Percentiles rank a stretch among this genome's conserved stretches.
These are phyloP conservation scores for Hemicentrotus pulcherrimus DNA, from an alignment of 35 echinoderm and acorn worm species.

Conservation along the genomic window DNA sequence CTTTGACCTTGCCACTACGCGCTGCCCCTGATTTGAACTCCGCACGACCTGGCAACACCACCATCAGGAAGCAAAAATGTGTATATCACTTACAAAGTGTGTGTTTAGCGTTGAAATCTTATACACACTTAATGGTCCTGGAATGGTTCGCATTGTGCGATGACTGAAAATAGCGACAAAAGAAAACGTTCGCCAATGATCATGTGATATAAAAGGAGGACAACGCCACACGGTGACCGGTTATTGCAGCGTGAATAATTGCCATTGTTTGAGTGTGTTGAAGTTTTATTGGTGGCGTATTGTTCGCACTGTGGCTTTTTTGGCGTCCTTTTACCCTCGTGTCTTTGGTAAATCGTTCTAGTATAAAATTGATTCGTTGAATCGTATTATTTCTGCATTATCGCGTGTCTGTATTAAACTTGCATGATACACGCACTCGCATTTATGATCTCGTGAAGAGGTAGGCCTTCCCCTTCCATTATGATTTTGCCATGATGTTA, in stretches of 20 bases:
- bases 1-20: too few relatives aligned
- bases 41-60: background rate
- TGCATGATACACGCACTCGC: background rate
- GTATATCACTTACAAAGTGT: constrained; percentile 22
- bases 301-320: constrained; percentile 1
- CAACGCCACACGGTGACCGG: constrained; percentile 29
- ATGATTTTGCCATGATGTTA: too few relatives aligned
- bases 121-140: background rate
- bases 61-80: background rate
- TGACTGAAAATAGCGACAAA: constrained; percentile 13
- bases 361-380: background rate
- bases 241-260: constrained; percentile 42
- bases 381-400: background rate
- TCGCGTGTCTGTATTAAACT: background rate
- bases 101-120: constrained; percentile 24
- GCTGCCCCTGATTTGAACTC: background rate
- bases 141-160: background rate
- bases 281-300: constrained; percentile 11
- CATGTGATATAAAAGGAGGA: background rate
- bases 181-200: background rate
- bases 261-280: constrained; percentile 26
- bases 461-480: background rate
- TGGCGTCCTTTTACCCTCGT: background rate
- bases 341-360: constrained; percentile 3
- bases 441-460: background rate